These are phyloP conservation scores for Dryobota labecula DNA, from an alignment of 2,888 invertebrate genomes.

Conservation along the genomic window DNA sequence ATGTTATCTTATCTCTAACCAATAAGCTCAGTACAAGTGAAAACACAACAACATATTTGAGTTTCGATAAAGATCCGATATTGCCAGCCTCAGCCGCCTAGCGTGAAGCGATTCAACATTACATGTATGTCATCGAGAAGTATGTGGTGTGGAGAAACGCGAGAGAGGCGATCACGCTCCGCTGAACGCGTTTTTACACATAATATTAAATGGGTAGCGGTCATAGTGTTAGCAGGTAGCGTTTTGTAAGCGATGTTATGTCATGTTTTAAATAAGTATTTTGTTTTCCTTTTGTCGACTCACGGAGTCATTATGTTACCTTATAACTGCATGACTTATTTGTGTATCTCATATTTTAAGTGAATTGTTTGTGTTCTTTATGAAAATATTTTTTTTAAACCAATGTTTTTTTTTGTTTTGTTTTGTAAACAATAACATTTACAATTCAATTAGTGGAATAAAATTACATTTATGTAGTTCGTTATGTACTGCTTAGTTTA, in stretches of 20 bases:
- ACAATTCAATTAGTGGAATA: too few species aligned
- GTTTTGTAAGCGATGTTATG: constrained; percentile 18
- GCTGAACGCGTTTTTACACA: constrained; percentile 81
- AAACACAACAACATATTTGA: constrained; percentile 48
- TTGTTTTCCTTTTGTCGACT: too few species aligned
- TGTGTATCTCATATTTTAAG: too few species aligned
- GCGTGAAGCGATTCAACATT: constrained; percentile 83
- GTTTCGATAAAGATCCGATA: constrained; percentile 68
- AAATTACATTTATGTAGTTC: too few species aligned
- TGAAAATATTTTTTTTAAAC: too few species aligned
- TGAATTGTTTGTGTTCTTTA: too few species aligned
- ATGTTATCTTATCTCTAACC: background rate
- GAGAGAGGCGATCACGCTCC: constrained; percentile 82
- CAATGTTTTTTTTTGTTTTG: too few species aligned
- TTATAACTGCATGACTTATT: too few species aligned
- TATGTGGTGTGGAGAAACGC: constrained; percentile 88
- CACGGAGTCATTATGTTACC: too few species aligned
- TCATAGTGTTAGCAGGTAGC: constrained; percentile 60
- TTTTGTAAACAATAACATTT: too few species aligned
- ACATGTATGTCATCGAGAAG: constrained; percentile 87
- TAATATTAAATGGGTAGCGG: constrained; percentile 61
- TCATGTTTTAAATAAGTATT: too few species aligned
- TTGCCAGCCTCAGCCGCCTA: constrained; percentile 62
- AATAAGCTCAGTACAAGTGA: constrained; percentile 59
- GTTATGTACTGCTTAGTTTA: too few species aligned